Evolutionary conservation across 1,140 invertebrate species (phyloP).

Genomic region (Pseudomyrmex sp.): DNA sequence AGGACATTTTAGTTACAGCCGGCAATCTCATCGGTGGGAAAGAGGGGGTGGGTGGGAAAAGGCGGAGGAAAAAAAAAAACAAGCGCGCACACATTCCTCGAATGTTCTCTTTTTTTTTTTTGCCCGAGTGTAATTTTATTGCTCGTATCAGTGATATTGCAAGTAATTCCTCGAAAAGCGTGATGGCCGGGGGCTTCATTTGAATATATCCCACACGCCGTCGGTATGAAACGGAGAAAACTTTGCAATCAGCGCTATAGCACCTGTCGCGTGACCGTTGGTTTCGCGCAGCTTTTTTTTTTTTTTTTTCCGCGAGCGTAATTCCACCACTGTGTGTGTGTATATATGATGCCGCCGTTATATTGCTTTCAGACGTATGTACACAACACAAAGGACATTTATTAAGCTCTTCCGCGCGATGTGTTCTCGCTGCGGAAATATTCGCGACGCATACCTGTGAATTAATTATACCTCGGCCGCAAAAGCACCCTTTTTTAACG

Average conservation of each 20-base stretch:
- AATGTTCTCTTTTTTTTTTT: background rate
- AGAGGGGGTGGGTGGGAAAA: background rate
- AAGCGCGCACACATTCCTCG: too few species aligned
- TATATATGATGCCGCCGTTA: background rate
- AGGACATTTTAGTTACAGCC: conserved; percentile 49
- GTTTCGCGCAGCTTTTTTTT: background rate
- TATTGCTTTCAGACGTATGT: conserved; percentile 32
- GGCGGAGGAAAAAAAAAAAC: too few species aligned
- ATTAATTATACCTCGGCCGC: conserved; percentile 9
- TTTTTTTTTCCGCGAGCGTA: background rate
- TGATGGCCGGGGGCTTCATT: conserved; percentile 44
- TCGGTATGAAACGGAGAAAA: conserved; percentile 21
- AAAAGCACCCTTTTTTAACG: background rate
- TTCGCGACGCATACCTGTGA: conserved; percentile 6
- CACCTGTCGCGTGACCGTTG: conserved; percentile 55
- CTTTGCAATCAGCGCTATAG: conserved; percentile 47
- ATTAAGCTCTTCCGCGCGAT: conserved; percentile 24
- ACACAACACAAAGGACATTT: conserved; percentile 21
- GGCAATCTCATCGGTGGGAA: conserved; percentile 44
- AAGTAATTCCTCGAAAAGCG: conserved; percentile 51
- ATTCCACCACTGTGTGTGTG: conserved; percentile 16
- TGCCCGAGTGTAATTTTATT: conserved; percentile 41
- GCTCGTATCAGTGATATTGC: conserved; percentile 57
- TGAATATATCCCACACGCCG: conserved; percentile 27
- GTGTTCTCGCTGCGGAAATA: background rate